Evolutionary conservation across 2,888 invertebrate species (phyloP).

Genomic region (Aporophyla nigra): DNA sequence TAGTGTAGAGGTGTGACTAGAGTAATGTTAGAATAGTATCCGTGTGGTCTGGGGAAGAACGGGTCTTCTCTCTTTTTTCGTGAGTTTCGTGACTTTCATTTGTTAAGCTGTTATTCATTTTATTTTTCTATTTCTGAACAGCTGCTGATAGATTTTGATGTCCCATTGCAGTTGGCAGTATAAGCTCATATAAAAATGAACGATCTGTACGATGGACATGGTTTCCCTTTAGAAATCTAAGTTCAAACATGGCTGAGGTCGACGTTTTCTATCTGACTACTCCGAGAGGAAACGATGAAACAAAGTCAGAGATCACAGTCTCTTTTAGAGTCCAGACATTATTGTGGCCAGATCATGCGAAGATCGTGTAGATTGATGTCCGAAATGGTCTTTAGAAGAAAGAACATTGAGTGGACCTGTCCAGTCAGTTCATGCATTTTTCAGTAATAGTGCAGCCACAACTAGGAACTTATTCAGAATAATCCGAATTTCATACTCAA

Average conservation of each 20-base stretch:
- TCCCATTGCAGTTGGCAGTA: not conserved
- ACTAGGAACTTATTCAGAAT: not conserved
- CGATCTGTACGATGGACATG: not conserved
- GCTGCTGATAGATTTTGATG: not conserved
- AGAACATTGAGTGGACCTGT: too few relatives aligned
- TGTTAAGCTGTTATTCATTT: slow-evolving; percentile 2
- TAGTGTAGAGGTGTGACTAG: slow-evolving; percentile 22
- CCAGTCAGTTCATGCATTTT: too few relatives aligned
- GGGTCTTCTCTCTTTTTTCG: slow-evolving; percentile 4
- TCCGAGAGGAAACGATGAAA: too few relatives aligned
- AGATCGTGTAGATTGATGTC: too few relatives aligned
- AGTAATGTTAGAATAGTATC: not conserved
- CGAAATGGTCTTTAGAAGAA: too few relatives aligned
- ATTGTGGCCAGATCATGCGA: too few relatives aligned
- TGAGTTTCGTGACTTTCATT: slow-evolving; percentile 34
- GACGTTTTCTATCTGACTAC: too few relatives aligned
- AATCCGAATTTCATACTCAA: not conserved
- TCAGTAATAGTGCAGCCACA: too few relatives aligned
- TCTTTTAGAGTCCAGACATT: too few relatives aligned
- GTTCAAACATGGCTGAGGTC: too few relatives aligned
- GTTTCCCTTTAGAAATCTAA: not conserved
- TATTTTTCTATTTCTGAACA: not conserved
- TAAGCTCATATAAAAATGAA: not conserved
- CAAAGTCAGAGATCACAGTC: too few relatives aligned
- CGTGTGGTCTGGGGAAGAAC: slow-evolving; percentile 53